Base-by-base conservation (phyloP, 2,797 vertebrate species). In the Melanotaenia pygmaea region DNA sequence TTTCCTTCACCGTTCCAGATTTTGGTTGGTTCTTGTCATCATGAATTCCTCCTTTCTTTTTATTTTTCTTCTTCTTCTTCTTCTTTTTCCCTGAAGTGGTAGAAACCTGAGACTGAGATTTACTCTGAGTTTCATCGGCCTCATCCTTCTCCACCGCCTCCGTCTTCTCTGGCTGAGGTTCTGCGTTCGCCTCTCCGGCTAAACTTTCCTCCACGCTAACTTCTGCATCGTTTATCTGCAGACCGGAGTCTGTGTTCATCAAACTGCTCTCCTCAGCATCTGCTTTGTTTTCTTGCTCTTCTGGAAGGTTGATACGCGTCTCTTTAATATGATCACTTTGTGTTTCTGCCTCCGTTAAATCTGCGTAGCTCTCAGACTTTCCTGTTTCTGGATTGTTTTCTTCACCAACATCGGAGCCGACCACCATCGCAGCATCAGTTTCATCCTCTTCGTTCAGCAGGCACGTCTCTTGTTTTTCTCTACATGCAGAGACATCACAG, bases 21-120 rank as follows among this genome's bases (percentile, higher is more conserved):
- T 82, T 79, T 9, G 73, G 77, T 43, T 89, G 74, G 40, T 45
- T 78, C 72, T 69, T 77, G 13, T 86, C 81, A 8, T 83, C 81
- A 0, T 71, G 66, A 37, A 24, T 1, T 45, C 34, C 84, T 50
- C 74, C 82, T 61, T 91, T 93, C 88, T 91, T 92, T 78, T 93
- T 94, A 32, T 69, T 74, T 72, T 76, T 93, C 82, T 38, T 94
- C 73, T 92, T 95, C 78, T 78, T 95, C 62, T 86, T 95, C 77
- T 92, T 95, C 80, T 92, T 95, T 64, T 92, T 94, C 24, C 89
- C 89, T 59, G 89, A 59, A 22, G 70, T 59, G 34, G 77, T 22
- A n/a, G 70, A 24, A 37, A 35, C 72, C 63, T 90, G 84, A 40
- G 82, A 6, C 67, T 84, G 77, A 72, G 76, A 24, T 60, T 85